Evolutionary conservation across 2,797 vertebrate genomes (phyloP).

Genomic region (Gambusia yucatana): DNA sequence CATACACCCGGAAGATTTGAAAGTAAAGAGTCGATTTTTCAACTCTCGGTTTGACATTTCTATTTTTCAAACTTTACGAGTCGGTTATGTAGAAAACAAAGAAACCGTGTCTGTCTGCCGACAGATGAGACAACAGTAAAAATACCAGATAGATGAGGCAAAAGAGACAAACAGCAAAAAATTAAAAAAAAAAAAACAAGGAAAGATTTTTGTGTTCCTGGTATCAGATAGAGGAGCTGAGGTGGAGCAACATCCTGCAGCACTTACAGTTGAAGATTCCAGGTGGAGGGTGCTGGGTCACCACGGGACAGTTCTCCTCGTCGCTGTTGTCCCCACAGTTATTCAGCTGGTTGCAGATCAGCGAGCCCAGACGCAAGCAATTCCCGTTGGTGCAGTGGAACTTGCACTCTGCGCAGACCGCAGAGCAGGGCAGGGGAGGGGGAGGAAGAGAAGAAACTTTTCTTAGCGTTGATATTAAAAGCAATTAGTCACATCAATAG

Average conservation of each 20-base stretch:
- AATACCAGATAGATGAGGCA: background rate
- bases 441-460: slow-evolving; percentile 10
- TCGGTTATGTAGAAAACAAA: background rate
- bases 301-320: slow-evolving; percentile 95
- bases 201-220: background rate
- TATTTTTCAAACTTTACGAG: no score
- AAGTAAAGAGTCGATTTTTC: no score
- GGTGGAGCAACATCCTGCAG: slow-evolving; percentile 19
- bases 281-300: slow-evolving; percentile 93
- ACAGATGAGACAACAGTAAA: background rate
- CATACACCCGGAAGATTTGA: no score
- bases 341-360: slow-evolving; percentile 97
- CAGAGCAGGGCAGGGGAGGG: background rate
- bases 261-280: slow-evolving; percentile 96
- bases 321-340: slow-evolving; percentile 98
- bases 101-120: background rate
- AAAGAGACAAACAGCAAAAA: background rate
- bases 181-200: background rate
- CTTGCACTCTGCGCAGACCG: slow-evolving; percentile 89
- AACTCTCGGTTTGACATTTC: no score
- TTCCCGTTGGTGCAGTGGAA: slow-evolving; percentile 97
- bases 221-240: background rate
- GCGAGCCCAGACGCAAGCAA: slow-evolving; percentile 92
- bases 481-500: background rate
- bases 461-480: slow-evolving; percentile 27